Evolutionary conservation across 2,113 vertebrate species (phyloP).

Genomic region (Antechinus flavipes): DNA sequence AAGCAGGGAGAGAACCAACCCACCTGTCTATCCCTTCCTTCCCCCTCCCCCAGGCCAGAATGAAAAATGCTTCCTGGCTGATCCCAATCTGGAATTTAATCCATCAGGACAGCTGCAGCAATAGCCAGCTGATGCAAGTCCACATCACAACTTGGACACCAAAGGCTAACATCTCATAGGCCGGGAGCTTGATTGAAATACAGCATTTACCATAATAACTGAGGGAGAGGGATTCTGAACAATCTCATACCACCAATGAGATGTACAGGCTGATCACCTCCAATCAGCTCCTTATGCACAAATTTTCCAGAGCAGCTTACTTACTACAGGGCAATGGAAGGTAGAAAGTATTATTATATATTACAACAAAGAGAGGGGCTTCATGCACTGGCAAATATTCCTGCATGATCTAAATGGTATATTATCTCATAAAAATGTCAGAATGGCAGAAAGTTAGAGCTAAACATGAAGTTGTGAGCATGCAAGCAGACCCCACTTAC

Average conservation of each 20-base stretch:
- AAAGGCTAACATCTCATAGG: neutral
- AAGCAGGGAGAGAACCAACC: conserved; percentile 29
- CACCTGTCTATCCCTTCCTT: conserved; percentile 61
- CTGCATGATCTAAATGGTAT: neutral
- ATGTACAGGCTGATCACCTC: neutral
- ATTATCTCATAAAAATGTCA: conserved; percentile 75
- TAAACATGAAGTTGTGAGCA: neutral
- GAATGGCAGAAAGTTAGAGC: conserved; percentile 44
- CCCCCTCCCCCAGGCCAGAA: neutral
- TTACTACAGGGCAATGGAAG: neutral
- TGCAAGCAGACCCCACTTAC: neutral
- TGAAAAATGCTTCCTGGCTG: conserved; percentile 41
- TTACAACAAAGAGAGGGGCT: conserved; percentile 30
- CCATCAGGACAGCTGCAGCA: conserved; percentile 69
- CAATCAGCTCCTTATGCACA: neutral
- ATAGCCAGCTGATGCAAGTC: neutral
- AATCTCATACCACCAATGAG: neutral
- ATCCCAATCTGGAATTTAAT: conserved; percentile 48
- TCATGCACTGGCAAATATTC: conserved; percentile 59
- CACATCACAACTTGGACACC: conserved; percentile 13
- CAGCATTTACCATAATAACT: neutral
- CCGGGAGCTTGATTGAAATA: neutral
- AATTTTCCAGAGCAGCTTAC: neutral
- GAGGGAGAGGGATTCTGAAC: neutral
- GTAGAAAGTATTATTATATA: conserved; percentile 13